Evolutionary conservation across 2,888 invertebrate genomes (phyloP).

Genomic region (Cataglyphis cursor): DNA sequence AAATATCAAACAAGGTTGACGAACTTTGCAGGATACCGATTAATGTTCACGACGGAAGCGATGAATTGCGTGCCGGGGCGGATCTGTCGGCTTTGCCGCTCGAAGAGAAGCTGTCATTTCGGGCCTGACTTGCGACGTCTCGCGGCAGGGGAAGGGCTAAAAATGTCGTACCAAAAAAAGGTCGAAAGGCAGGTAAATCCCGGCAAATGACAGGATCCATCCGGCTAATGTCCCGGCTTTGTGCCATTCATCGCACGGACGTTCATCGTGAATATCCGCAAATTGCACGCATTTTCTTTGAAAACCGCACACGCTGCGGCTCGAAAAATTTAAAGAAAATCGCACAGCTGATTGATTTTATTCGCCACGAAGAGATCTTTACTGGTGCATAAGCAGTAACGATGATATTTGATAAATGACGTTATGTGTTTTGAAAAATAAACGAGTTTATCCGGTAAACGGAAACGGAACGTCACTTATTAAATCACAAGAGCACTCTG

Average conservation of each 20-base stretch:
- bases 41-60: constrained; percentile 70
- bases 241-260: constrained; percentile 72
- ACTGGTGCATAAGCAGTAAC: neutral
- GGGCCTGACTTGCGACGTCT: constrained; percentile 63
- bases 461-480: neutral
- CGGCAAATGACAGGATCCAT: constrained; percentile 72
- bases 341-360: neutral
- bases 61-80: constrained; percentile 70
- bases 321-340: constrained; percentile 57
- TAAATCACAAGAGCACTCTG: neutral
- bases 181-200: constrained; percentile 73
- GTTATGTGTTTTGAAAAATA: neutral
- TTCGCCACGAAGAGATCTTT: neutral
- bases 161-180: constrained; percentile 52
- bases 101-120: constrained; percentile 47
- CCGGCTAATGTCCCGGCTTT: constrained; percentile 75
- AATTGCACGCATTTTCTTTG: constrained; percentile 54
- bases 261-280: constrained; percentile 58
- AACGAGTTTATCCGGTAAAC: neutral
- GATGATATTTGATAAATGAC: neutral
- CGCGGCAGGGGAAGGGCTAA: constrained; percentile 38
- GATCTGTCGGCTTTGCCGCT: constrained; percentile 48
- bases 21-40: constrained; percentile 48
- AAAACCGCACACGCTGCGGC: constrained; percentile 29
- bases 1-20: neutral